Evolutionary conservation across 2,888 invertebrate species (phyloP), one percentile per base, ranked within the genome.

Genomic region (Ellobium chinense): DNA sequence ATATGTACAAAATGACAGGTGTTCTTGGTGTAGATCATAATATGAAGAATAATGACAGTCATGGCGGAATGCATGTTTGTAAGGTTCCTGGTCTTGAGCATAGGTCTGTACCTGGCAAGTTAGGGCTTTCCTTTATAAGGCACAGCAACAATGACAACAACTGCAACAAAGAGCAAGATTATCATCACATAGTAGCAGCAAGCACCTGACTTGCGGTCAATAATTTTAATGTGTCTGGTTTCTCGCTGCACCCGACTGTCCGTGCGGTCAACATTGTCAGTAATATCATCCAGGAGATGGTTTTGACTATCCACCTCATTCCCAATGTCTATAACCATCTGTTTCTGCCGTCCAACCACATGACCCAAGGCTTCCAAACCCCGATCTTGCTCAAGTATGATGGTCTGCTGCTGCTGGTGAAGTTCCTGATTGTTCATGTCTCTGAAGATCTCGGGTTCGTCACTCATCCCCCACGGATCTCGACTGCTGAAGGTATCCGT

Each of bases 251-350:
- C 93, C 70, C 96, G 94, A n/a, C 94, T 94, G 87, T 96, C 95
- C 0, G 96, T 96, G 81, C 94, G 93, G 82, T 96, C 96, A 91
- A 96, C 95, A 82, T 95, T 95, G 82, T 95, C 95, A 0, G 95
- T 95, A 83, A 97, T 94, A 91, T 96, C 96, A 88, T 96, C 96
- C 84, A 97, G 94, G 80, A 97, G 46, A 96, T 96, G 96, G 94
- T 96, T 96, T 89, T 97, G 97, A 85, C 95, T 93, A 88, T 96
- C 95, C 0, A 97, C 96, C 94, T 97, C 97, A 88, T 94, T 94
- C 18, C 95, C 95, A 86, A 97, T 95, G 69, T 95, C 95, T 68
- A 95, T 93, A 9, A 96, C 96, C 88, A 97, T 95, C 87, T 95
- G 94, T 88, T 96, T 96, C 90, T 97, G 97, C 7, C 96, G 93